These are phyloP conservation scores for Acromyrmex echinatior DNA, from an alignment of 1,140 invertebrate species.

Conservation along the genomic window DNA sequence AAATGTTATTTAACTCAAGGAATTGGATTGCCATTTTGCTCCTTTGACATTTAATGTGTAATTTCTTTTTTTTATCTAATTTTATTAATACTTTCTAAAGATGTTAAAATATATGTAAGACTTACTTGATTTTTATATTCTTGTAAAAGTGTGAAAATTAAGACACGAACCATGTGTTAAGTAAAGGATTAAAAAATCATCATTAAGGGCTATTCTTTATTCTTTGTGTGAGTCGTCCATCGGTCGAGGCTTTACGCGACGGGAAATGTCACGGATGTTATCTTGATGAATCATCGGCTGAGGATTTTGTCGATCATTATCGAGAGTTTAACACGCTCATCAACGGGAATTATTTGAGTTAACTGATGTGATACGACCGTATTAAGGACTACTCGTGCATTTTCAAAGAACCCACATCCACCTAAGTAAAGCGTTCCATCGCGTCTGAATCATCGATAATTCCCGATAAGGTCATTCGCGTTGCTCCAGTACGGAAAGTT, in stretches of 20 bases:
- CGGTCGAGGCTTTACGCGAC: background rate
- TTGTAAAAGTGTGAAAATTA: too few species aligned
- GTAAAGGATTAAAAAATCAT: too few species aligned
- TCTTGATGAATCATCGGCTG: background rate
- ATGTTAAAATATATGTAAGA: too few species aligned
- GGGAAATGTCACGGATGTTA: background rate
- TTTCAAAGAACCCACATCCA: background rate
- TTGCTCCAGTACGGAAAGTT: background rate
- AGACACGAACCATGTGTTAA: too few species aligned
- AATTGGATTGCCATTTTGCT: too few species aligned
- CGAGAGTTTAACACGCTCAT: background rate
- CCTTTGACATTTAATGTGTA: too few species aligned
- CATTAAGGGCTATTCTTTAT: too few species aligned
- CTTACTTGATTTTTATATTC: too few species aligned
- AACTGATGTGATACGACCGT: too few species aligned
- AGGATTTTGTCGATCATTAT: background rate
- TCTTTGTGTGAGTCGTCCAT: background rate
- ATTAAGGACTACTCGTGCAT: background rate
- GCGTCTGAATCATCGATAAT: constrained; percentile 36
- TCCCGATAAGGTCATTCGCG: constrained; percentile 17
- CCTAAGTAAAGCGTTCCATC: background rate
- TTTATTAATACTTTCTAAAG: too few species aligned
- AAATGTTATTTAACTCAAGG: too few species aligned
- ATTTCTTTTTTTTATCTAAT: too few species aligned
- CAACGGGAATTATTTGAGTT: background rate